Conservation (phyloP, 2,113 vertebrate genomes). For the Aspiorhynchus laticeps region DNA sequence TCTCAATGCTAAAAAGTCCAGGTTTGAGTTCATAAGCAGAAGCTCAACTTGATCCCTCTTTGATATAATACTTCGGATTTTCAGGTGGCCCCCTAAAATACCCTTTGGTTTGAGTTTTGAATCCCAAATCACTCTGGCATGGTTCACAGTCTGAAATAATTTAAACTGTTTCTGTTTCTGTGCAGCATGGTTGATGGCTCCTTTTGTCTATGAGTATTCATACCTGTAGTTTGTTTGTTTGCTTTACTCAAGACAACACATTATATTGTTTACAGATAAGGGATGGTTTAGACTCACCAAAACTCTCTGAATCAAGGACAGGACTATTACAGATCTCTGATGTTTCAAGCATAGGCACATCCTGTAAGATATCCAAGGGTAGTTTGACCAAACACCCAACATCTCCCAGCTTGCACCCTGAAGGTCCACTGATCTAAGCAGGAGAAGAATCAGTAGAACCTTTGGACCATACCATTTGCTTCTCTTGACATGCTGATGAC, state of each 20-base stretch:
- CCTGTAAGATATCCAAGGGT: too few species aligned
- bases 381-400: not conserved
- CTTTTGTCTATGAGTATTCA: not conserved
- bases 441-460: not conserved
- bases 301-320: not conserved
- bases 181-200: not conserved
- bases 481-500: not conserved
- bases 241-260: not conserved
- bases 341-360: not conserved
- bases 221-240: not conserved
- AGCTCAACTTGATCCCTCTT: too few species aligned
- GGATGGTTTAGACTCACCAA: not conserved
- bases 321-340: not conserved
- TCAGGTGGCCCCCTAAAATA: not conserved
- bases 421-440: not conserved
- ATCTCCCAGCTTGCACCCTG: not conserved
- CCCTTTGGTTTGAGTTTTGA: not conserved
- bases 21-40: too few species aligned
- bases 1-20: too few species aligned
- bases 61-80: not conserved
- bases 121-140: not conserved
- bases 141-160: not conserved
- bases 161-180: not conserved
- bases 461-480: not conserved
- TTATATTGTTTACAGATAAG: not conserved